phyloP scores from a whole-genome alignment of 2,113 vertebrate genomes.

The Colaptes auratus region DNA sequence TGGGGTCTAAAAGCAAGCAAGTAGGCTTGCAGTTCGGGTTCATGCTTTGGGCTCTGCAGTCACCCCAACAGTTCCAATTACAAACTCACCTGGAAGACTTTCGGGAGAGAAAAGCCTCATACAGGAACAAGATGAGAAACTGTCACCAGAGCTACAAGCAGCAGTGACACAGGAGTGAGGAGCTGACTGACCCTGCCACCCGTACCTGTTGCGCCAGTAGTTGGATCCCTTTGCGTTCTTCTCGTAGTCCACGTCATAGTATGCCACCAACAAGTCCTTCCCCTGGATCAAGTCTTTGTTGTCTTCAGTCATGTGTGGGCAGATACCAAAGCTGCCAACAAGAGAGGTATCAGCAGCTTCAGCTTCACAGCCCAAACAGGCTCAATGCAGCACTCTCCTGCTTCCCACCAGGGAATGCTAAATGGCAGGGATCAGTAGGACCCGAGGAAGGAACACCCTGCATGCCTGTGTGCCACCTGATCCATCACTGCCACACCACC shows the following conservation, averaged over 20 bases:
- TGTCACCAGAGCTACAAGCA: accelerated
- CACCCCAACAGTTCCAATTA: neutral
- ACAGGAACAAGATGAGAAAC: neutral
- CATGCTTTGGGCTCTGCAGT: neutral
- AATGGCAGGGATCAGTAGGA: neutral
- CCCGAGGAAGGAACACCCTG: neutral
- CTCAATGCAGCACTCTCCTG: neutral
- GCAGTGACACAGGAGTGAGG: accelerated
- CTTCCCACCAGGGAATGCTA: neutral
- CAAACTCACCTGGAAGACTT: neutral
- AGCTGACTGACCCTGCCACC: accelerated
- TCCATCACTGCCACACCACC: neutral
- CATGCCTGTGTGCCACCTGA: neutral
- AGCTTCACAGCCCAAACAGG: accelerated
- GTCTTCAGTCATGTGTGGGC: slow-evolving; percentile 96
- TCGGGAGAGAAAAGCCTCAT: neutral
- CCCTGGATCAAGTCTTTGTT: slow-evolving; percentile 94
- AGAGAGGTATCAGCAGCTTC: neutral
- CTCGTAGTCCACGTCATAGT: slow-evolving; percentile 95
- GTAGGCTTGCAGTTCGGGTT: too few species aligned
- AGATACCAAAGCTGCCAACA: slow-evolving; percentile 88
- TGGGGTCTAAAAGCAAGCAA: neutral
- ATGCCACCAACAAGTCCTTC: slow-evolving; percentile 92
- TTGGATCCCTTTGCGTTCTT: slow-evolving; percentile 98
- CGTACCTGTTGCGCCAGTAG: slow-evolving; percentile 97